These are phyloP conservation scores for Jacana jacana DNA, from an alignment of 2,113 vertebrate species.

Conservation along the genomic window DNA sequence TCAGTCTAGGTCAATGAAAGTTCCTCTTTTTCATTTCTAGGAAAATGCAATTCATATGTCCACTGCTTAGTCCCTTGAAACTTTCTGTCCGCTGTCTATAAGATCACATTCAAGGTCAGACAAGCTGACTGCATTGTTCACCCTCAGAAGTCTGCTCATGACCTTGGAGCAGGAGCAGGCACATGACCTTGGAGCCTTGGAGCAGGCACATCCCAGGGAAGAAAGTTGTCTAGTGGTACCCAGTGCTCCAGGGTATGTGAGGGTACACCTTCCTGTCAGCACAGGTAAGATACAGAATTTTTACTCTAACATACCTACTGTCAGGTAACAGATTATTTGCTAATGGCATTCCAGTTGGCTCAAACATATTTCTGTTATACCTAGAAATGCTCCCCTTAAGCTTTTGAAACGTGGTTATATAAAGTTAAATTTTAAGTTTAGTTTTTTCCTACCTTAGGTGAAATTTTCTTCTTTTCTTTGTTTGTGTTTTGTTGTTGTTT, in stretches of 20 bases:
- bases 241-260: not conserved
- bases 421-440: not conserved
- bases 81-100: not conserved
- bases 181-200: not conserved
- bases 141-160: not conserved
- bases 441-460: not conserved
- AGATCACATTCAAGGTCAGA: not conserved
- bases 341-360: not conserved
- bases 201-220: not conserved
- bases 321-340: not conserved
- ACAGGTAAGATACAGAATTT: not conserved
- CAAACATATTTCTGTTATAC: not conserved
- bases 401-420: not conserved
- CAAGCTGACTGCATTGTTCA: not conserved
- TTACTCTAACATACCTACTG: not conserved
- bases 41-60: not conserved
- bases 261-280: not conserved
- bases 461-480: not conserved
- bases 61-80: not conserved
- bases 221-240: not conserved
- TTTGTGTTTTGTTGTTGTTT: not conserved
- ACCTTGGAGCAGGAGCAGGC: too few species aligned
- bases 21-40: not conserved
- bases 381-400: not conserved
- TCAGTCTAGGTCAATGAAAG: accelerated